Evolutionary conservation across 2,797 vertebrate species (phyloP).

Genomic region (Psittacula derbiana): DNA sequence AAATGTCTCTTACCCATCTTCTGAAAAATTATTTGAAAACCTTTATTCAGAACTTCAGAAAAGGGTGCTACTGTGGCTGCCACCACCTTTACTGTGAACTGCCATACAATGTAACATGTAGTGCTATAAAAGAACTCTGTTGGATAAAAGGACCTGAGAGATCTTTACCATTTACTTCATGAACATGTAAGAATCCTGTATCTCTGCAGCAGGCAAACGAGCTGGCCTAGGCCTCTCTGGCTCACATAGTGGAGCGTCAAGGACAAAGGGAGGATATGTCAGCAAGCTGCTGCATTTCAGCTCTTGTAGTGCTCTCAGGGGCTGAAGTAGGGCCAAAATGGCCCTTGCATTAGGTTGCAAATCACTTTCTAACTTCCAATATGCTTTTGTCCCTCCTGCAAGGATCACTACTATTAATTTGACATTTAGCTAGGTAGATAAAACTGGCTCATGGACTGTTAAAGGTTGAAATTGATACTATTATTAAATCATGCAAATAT

Average conservation of each 20-base stretch:
- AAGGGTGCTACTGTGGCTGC: background rate
- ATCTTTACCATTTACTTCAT: background rate
- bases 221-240: background rate
- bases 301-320: background rate
- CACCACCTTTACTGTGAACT: background rate
- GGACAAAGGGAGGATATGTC: background rate
- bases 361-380: background rate
- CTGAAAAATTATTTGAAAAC: background rate
- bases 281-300: background rate
- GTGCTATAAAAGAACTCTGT: background rate
- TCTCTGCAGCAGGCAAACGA: background rate
- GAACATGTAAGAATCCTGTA: background rate
- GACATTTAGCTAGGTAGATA: background rate
- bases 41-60: conserved; percentile 1
- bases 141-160: background rate
- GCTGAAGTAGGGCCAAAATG: background rate
- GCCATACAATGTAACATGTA: background rate
- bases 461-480: background rate
- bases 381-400: background rate
- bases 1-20: background rate
- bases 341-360: background rate
- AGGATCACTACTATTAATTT: background rate
- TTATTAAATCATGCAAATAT: background rate
- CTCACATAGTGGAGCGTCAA: background rate
- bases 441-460: background rate